phyloP scores from a whole-genome alignment of 2,797 vertebrate genomes.

The Tapera naevia region DNA sequence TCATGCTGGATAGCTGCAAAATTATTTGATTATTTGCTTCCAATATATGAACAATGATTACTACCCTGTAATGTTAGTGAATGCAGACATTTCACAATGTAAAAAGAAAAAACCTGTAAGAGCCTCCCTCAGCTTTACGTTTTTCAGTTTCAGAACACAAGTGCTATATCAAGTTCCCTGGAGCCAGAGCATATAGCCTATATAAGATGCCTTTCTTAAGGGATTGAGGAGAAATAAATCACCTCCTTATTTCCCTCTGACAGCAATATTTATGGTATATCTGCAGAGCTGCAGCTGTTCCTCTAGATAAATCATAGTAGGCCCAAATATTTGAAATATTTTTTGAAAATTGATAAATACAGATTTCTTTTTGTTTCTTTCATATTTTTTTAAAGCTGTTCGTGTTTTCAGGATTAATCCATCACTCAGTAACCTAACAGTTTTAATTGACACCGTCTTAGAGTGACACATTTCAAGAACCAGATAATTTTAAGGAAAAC shows the following conservation, averaged over 20 bases:
- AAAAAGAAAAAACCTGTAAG: neutral
- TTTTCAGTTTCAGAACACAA: neutral
- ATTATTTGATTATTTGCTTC: neutral
- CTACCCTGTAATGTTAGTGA: neutral
- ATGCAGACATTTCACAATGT: neutral
- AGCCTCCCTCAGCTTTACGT: neutral
- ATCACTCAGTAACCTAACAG: neutral
- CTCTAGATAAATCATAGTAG: neutral
- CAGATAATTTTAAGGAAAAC: neutral
- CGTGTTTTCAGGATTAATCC: neutral
- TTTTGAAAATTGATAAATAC: neutral
- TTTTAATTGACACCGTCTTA: neutral
- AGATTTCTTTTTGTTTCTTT: neutral
- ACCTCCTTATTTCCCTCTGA: neutral
- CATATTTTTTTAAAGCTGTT: neutral
- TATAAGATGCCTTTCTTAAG: neutral
- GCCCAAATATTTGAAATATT: neutral
- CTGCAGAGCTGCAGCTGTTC: neutral
- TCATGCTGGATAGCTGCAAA: neutral
- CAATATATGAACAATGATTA: neutral
- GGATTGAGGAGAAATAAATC: neutral
- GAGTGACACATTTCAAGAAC: neutral
- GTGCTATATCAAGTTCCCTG: neutral
- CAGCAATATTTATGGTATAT: neutral
- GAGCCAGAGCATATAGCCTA: neutral